Evolutionary conservation across 2,888 invertebrate species (phyloP).

Genomic region (Poecilobothrus nobilitatus): DNA sequence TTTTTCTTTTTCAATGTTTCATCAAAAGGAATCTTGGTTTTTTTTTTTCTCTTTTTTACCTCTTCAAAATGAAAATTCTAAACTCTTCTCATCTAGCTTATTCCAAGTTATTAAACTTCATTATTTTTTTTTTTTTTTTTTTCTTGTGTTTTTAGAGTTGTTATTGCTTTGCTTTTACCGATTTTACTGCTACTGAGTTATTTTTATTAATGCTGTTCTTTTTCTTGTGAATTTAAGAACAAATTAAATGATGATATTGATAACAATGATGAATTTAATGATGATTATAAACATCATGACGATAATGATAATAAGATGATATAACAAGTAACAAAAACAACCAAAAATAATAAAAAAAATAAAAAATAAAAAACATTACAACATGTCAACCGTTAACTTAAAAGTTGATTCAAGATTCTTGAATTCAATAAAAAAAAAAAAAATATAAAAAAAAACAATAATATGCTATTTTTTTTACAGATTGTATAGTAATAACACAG

Average conservation of each 20-base stretch:
- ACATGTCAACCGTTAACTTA: not conserved
- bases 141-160: too few species aligned
- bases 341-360: too few species aligned
- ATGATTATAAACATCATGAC: not conserved
- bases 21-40: too few species aligned
- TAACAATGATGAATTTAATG: too few species aligned
- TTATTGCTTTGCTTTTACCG: too few species aligned
- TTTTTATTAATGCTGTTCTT: not conserved
- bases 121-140: not conserved
- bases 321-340: not conserved
- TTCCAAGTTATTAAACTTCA: constrained; percentile 6
- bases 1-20: too few species aligned
- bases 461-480: too few species aligned
- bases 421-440: not conserved
- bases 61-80: not conserved
- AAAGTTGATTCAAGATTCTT: not conserved
- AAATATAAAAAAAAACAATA: not conserved
- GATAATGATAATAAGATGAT: constrained; percentile 1
- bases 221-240: not conserved
- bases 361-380: not conserved
- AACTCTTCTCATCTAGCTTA: not conserved
- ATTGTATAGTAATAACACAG: too few species aligned
- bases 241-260: not conserved
- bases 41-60: too few species aligned
- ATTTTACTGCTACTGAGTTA: too few species aligned